phyloP scores from a whole-genome alignment of 2,797 vertebrate genomes.

The Poeciliopsis paucimaculata region DNA sequence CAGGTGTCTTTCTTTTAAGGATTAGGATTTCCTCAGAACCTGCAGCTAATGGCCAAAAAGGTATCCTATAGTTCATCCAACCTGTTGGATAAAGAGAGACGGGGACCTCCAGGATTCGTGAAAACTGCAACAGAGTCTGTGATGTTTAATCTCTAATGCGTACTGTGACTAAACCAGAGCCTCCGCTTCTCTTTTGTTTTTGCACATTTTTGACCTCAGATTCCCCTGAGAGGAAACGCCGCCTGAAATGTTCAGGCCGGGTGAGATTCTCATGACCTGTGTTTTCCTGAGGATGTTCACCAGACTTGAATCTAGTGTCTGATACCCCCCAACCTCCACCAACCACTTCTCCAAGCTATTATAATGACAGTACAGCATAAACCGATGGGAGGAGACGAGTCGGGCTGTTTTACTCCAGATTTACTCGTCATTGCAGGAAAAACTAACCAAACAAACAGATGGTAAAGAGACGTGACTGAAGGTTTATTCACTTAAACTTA shows the following conservation, averaged over 20 bases:
- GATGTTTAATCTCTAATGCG: not conserved
- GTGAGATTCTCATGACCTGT: conserved; percentile 63
- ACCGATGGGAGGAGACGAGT: conserved; percentile 32
- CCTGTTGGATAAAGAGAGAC: too few species aligned
- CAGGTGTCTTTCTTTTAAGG: too few species aligned
- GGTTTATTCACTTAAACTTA: not conserved
- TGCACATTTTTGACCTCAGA: conserved; percentile 1
- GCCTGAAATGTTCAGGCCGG: conserved; percentile 24
- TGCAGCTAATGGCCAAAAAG: too few species aligned
- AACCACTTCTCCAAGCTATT: conserved; percentile 25
- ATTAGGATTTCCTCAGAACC: too few species aligned
- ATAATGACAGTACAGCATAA: conserved; percentile 27
- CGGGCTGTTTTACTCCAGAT: not conserved
- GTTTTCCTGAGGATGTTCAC: conserved; percentile 26
- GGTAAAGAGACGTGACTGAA: not conserved
- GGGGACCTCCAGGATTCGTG: too few species aligned
- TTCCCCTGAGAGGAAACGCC: conserved; percentile 22
- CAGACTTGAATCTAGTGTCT: conserved; percentile 35
- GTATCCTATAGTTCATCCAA: too few species aligned
- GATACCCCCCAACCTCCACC: not conserved
- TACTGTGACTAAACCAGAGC: not conserved
- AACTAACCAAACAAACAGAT: not conserved
- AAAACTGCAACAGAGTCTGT: not conserved
- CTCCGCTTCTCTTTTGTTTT: conserved; percentile 13
- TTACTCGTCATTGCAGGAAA: conserved; percentile 26